Percentiles rank a stretch among this genome's conserved stretches.
Conservation (phyloP, 2,888 invertebrate genomes). For the Sarcophaga rosellei region DNA sequence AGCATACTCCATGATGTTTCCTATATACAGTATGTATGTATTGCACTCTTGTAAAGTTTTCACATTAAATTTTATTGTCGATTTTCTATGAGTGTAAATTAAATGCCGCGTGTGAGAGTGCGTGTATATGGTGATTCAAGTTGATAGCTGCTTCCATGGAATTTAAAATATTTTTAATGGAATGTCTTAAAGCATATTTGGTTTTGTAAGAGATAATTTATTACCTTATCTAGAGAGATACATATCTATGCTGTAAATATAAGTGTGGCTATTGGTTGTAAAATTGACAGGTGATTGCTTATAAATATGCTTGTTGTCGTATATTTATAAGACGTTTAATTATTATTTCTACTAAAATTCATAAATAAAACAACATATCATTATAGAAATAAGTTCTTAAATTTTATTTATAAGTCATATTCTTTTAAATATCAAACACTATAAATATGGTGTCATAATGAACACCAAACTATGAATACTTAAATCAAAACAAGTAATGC, state of each 20-base stretch:
- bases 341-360: no score
- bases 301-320: not conserved
- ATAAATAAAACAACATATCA: no score
- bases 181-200: constrained; percentile 35
- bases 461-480: no score
- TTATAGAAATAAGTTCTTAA: no score
- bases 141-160: constrained; percentile 51
- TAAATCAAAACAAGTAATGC: no score
- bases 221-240: constrained; percentile 21
- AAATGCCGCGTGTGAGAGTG: not conserved
- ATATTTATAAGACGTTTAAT: not conserved
- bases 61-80: constrained; percentile 53
- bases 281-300: constrained; percentile 8
- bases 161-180: constrained; percentile 59
- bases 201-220: constrained; percentile 47
- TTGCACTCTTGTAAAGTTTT: constrained; percentile 40
- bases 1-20: not conserved
- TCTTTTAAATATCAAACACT: no score
- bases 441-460: no score
- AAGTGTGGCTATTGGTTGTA: not conserved
- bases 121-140: constrained; percentile 39
- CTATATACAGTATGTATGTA: not conserved
- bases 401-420: no score
- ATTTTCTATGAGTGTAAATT: constrained; percentile 22
- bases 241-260: not conserved